Conservation (phyloP, 2,797 vertebrate species). For the Coregonus suidteri region DNA sequence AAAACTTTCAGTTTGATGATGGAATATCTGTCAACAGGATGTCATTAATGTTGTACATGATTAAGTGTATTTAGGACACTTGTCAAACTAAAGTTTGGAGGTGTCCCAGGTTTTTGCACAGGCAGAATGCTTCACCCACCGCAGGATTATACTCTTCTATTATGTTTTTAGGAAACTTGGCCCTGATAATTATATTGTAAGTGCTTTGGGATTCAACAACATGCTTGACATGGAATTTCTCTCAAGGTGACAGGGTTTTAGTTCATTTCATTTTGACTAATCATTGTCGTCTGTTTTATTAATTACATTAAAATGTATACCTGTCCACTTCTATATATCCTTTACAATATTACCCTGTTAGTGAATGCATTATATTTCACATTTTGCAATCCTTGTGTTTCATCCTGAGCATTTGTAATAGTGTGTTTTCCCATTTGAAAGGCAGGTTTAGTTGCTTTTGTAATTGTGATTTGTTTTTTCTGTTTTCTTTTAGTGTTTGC, state of each 20-base stretch:
- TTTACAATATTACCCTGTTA: slow-evolving; percentile 10
- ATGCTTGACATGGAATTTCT: slow-evolving; percentile 24
- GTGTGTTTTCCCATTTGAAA: slow-evolving; percentile 14
- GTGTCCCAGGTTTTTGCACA: slow-evolving; percentile 32
- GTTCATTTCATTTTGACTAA: slow-evolving; percentile 45
- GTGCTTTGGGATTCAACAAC: not conserved
- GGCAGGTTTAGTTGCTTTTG: slow-evolving; percentile 28
- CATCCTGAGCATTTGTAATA: slow-evolving; percentile 13
- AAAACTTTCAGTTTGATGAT: slow-evolving; percentile 70
- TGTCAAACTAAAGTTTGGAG: slow-evolving; percentile 64
- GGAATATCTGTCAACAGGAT: slow-evolving; percentile 74
- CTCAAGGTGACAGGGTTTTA: slow-evolving; percentile 30
- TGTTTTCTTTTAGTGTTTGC: slow-evolving; percentile 38
- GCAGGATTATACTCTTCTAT: slow-evolving; percentile 19
- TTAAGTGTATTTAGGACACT: slow-evolving; percentile 67
- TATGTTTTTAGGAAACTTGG: slow-evolving; percentile 1
- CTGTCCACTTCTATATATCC: slow-evolving; percentile 16
- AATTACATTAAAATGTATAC: slow-evolving; percentile 45
- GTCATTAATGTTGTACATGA: slow-evolving; percentile 72
- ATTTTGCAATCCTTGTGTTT: slow-evolving; percentile 7
- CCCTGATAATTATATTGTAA: not conserved
- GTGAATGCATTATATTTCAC: not conserved
- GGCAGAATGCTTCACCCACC: slow-evolving; percentile 17
- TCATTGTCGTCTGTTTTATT: slow-evolving; percentile 40
- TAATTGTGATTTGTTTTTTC: slow-evolving; percentile 18